These are phyloP conservation scores for Hypocryptadius cinnamomeus DNA, from an alignment of 2,113 vertebrate genomes.

Conservation along the genomic window DNA sequence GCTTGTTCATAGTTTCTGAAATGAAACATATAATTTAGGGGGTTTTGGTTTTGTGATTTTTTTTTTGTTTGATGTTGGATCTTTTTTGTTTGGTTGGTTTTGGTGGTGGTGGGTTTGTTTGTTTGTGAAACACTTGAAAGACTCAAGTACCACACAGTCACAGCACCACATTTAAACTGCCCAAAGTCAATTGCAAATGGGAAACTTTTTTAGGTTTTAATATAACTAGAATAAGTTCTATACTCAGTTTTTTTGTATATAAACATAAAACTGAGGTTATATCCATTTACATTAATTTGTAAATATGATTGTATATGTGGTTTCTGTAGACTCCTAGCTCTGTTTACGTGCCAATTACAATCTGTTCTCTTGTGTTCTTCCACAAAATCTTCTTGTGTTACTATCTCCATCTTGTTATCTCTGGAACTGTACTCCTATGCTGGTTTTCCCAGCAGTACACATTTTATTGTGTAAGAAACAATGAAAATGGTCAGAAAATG, in stretches of 20 bases:
- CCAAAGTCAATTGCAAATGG: background rate
- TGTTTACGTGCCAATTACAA: background rate
- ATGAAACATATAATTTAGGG: background rate
- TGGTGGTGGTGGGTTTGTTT: background rate
- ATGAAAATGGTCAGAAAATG: background rate
- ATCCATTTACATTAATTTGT: background rate
- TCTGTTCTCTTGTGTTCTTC: background rate
- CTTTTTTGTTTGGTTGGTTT: background rate
- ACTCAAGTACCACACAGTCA: background rate
- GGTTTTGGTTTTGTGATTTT: rapidly evolving
- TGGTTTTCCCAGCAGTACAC: background rate
- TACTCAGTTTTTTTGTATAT: background rate
- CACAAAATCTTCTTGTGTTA: background rate
- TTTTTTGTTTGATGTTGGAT: background rate
- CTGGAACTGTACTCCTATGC: background rate
- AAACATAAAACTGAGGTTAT: background rate
- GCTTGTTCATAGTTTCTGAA: background rate
- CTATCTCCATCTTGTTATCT: background rate
- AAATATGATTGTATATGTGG: background rate
- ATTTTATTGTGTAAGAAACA: background rate
- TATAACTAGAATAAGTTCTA: background rate
- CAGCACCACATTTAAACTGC: background rate
- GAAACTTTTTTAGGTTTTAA: background rate
- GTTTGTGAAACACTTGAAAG: background rate
- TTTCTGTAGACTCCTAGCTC: background rate